These are phyloP conservation scores for Leptinotarsa rubiginosa DNA, from an alignment of 2,888 invertebrate genomes.

Conservation along the genomic window DNA sequence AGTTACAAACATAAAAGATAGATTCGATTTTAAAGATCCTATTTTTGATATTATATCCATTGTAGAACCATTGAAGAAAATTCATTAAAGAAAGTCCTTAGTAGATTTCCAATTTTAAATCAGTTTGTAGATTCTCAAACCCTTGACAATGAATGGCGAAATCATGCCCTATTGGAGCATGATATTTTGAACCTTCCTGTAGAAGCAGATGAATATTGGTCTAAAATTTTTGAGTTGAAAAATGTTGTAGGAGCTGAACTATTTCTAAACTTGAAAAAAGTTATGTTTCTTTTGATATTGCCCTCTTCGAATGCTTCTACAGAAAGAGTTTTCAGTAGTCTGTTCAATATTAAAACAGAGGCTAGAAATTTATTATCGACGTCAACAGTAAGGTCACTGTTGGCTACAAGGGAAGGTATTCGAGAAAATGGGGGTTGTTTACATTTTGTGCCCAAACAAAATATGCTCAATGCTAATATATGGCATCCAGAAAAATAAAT, in stretches of 20 bases:
- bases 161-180: constrained; percentile 22
- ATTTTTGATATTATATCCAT: constrained; percentile 26
- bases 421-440: no score
- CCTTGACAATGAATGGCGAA: constrained; percentile 37
- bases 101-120: constrained; percentile 35
- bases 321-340: constrained; percentile 31
- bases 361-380: constrained; percentile 41
- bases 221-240: constrained; percentile 33
- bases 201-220: constrained; percentile 30
- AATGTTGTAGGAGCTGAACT: constrained; percentile 21
- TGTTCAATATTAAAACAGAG: constrained; percentile 37
- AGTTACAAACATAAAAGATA: constrained; percentile 27
- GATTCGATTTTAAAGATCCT: constrained; percentile 25
- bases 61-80: constrained; percentile 33
- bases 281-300: constrained; percentile 28
- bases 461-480: no score
- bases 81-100: constrained; percentile 25
- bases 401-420: no score
- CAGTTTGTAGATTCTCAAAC: constrained; percentile 30
- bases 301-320: constrained; percentile 35
- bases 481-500: no score
- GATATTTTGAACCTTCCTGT: not conserved
- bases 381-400: no score
- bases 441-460: no score
- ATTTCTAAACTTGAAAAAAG: constrained; percentile 33